phyloP scores from a whole-genome alignment of 2,113 vertebrate genomes.

The Halichoerus grypus region DNA sequence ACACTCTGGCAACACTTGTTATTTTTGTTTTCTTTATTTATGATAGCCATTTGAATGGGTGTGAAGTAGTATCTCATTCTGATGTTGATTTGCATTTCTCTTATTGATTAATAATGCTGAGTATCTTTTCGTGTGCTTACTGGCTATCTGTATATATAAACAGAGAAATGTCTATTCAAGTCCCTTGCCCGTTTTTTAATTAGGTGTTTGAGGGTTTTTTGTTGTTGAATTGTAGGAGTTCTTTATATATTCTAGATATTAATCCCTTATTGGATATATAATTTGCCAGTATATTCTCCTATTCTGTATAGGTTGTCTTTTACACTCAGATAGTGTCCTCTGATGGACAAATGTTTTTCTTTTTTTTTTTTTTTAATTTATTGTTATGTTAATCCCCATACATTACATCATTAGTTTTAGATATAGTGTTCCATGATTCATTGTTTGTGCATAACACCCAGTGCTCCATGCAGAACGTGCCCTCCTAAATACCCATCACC shows the following conservation, averaged over 20 bases:
- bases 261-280: not conserved
- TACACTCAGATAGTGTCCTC: not conserved
- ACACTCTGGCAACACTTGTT: not conserved
- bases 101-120: slow-evolving; percentile 4
- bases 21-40: not conserved
- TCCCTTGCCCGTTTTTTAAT: not conserved
- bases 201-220: not conserved
- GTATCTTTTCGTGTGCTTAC: not conserved
- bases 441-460: no score
- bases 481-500: no score
- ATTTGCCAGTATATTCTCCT: not conserved
- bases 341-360: not conserved
- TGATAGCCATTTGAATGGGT: not conserved
- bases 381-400: no score
- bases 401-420: no score
- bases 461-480: no score
- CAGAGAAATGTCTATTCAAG: not conserved
- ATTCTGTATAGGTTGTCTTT: slow-evolving; percentile 22
- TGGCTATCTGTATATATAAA: not conserved
- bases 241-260: not conserved
- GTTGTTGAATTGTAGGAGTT: not conserved
- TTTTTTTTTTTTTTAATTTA: not conserved
- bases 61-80: slow-evolving; percentile 3
- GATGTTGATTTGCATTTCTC: not conserved
- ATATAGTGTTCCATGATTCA: no score